A percentile compares a stretch with the other conserved stretches of the same genome.
Conservation (phyloP, 2,113 vertebrate genomes). For the Erpornis zantholeuca region DNA sequence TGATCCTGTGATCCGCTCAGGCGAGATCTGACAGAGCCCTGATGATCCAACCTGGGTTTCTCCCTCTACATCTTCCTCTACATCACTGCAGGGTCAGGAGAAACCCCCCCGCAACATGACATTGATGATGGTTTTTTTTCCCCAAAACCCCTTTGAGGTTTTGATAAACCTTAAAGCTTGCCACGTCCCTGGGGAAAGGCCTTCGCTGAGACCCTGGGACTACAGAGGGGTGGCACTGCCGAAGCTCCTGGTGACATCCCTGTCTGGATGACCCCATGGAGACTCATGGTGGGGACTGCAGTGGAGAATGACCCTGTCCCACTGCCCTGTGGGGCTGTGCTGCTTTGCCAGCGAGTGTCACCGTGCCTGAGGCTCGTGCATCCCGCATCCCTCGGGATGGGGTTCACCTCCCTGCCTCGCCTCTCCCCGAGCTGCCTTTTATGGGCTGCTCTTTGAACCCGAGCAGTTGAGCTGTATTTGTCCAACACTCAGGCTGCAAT, state of each 20-base stretch:
- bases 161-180: neutral
- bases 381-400: neutral
- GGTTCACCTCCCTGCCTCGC: neutral
- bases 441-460: conserved; percentile 36
- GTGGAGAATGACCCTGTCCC: too few relatives aligned
- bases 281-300: neutral
- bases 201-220: neutral
- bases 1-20: neutral
- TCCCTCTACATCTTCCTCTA: neutral
- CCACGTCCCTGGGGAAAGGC: neutral
- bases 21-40: neutral
- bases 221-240: neutral
- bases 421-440: neutral
- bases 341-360: accelerated
- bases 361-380: neutral
- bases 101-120: accelerated
- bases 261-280: accelerated
- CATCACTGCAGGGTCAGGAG: neutral
- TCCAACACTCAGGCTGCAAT: neutral
- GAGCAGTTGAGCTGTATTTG: conserved; percentile 13
- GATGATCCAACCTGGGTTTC: neutral
- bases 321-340: neutral
- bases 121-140: accelerated
- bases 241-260: neutral
- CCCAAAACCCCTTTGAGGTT: too few relatives aligned